These are phyloP conservation scores for Eurosta solidaginis DNA, from an alignment of 1,140 invertebrate species.

Conservation along the genomic window DNA sequence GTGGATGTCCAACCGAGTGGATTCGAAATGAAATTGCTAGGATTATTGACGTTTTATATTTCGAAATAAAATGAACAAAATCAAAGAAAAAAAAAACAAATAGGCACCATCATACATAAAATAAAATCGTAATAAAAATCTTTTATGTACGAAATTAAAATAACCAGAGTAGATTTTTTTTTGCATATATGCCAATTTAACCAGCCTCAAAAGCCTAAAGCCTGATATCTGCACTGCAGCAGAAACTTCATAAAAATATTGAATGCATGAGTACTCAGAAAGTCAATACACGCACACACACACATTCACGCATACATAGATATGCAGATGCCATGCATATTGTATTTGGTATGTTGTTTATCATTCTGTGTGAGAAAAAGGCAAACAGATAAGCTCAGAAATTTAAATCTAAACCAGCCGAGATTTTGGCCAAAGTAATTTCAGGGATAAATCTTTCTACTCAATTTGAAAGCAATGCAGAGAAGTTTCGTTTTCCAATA, in stretches of 20 bases:
- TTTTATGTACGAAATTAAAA: conserved; percentile 18
- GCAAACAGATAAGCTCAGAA: not conserved
- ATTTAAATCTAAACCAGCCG: conserved; percentile 25
- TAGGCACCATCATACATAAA: no score
- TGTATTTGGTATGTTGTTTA: conserved; percentile 5
- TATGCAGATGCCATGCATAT: not conserved
- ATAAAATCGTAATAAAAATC: no score
- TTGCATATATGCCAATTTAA: not conserved
- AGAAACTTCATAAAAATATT: conserved; percentile 28
- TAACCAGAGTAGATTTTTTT: conserved; percentile 5
- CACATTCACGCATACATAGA: not conserved
- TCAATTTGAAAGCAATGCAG: conserved; percentile 24
- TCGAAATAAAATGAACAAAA: not conserved
- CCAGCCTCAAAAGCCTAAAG: conserved; percentile 19
- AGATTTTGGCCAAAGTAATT: conserved; percentile 25
- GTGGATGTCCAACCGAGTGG: conserved; percentile 17
- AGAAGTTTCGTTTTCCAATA: conserved; percentile 12
- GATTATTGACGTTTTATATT: conserved; percentile 25
- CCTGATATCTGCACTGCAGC: conserved; percentile 19
- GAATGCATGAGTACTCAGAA: conserved; percentile 23
- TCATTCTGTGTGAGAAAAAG: not conserved
- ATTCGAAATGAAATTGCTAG: conserved; percentile 27
- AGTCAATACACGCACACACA: not conserved
- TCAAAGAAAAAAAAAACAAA: not conserved
- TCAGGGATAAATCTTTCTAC: conserved; percentile 17